Percentiles rank a stretch among this genome's conserved stretches.
These are phyloP conservation scores for Brachymystax lenok DNA, from an alignment of 2,797 vertebrate genomes.

Conservation along the genomic window DNA sequence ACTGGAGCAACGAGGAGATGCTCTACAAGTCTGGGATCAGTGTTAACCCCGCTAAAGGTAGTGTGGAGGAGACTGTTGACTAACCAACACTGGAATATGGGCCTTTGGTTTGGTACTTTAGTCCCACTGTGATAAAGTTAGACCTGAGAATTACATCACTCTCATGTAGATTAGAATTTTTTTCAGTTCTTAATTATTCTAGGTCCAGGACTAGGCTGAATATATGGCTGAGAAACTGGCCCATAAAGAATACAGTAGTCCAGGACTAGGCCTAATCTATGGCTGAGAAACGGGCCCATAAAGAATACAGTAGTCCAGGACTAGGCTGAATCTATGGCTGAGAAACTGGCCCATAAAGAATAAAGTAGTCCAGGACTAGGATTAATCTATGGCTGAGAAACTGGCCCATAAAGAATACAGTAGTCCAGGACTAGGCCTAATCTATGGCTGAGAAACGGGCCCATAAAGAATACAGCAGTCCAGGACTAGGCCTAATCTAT, in stretches of 20 bases:
- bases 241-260: background rate
- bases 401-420: too few relatives aligned
- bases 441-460: background rate
- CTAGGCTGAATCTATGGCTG: background rate
- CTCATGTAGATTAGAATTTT: too few relatives aligned
- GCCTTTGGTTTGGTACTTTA: background rate
- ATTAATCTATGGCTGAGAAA: too few relatives aligned
- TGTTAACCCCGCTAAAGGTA: conserved; percentile 99
- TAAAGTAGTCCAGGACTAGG: too few relatives aligned
- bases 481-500: too few relatives aligned
- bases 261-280: too few relatives aligned
- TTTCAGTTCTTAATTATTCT: too few relatives aligned
- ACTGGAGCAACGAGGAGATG: conserved; percentile 98
- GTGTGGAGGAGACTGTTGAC: conserved; percentile 52
- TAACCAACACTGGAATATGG: background rate
- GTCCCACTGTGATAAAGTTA: background rate
- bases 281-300: too few relatives aligned
- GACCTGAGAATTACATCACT: too few relatives aligned
- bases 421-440: background rate
- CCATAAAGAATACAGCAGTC: background rate
- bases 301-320: too few relatives aligned
- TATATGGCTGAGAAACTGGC: background rate
- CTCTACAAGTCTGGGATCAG: conserved; percentile 97
- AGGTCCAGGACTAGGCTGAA: background rate
- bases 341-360: background rate